These are phyloP conservation scores for Muscidifurax raptorellus DNA, from an alignment of 1,140 invertebrate species.

Conservation along the genomic window DNA sequence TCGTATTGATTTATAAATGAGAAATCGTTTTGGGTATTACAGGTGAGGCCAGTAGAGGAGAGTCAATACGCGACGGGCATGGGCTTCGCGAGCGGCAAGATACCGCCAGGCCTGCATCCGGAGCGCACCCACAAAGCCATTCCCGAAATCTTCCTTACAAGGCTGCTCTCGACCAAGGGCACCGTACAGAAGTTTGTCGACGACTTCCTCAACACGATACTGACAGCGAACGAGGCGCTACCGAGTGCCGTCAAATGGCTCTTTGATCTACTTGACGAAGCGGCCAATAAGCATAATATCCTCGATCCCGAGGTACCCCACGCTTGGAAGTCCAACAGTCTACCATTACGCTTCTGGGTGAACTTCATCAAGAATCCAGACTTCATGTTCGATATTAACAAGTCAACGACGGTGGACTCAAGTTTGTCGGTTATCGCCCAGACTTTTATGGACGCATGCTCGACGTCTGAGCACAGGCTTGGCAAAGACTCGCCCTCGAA, in stretches of 20 bases:
- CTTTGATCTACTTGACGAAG: constrained; percentile 95
- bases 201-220: constrained; percentile 93
- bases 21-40: not conserved
- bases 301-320: constrained; percentile 93
- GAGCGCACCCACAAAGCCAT: constrained; percentile 90
- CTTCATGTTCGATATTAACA: constrained; percentile 97
- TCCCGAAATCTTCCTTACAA: constrained; percentile 95
- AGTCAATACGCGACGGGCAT: constrained; percentile 76
- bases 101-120: constrained; percentile 51
- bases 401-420: constrained; percentile 93
- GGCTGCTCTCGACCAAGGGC: constrained; percentile 94
- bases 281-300: constrained; percentile 89
- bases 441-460: constrained; percentile 97
- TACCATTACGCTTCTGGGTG: constrained; percentile 96
- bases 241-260: constrained; percentile 96
- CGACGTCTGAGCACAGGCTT: constrained; percentile 89
- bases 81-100: constrained; percentile 62
- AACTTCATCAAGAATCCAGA: constrained; percentile 98
- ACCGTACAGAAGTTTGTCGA: constrained; percentile 98
- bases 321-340: constrained; percentile 97
- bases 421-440: constrained; percentile 96
- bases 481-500: constrained; percentile 97
- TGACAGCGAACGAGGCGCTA: constrained; percentile 91
- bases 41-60: constrained; percentile 87
- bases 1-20: too few species aligned